Evolutionary conservation across 2,113 vertebrate species (phyloP).

Genomic region (Brachirus orientalis): DNA sequence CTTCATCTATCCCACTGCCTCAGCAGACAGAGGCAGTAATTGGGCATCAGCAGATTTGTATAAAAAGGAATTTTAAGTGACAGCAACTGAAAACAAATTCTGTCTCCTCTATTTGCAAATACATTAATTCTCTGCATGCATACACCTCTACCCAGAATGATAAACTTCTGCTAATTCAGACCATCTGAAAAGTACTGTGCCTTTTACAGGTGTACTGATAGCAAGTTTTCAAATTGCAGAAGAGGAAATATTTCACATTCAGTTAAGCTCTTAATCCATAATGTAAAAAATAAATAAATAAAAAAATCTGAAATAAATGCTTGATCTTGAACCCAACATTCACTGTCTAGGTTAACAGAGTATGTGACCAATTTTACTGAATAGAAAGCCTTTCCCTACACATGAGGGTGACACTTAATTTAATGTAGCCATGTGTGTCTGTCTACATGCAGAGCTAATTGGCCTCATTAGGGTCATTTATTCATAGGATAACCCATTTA

Average conservation of each 20-base stretch:
- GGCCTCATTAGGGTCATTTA: slow-evolving; percentile 38
- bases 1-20: no score
- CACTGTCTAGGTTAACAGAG: background rate
- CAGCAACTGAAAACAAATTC: background rate
- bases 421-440: background rate
- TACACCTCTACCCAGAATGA: background rate
- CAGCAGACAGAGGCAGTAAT: background rate
- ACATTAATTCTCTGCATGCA: background rate
- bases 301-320: background rate
- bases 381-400: background rate
- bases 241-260: background rate
- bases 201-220: background rate
- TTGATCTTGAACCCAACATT: background rate
- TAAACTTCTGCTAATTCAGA: background rate
- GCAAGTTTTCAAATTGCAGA: background rate
- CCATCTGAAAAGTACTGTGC: background rate
- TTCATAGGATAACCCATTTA: slow-evolving; percentile 27
- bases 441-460: slow-evolving; percentile 28
- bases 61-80: background rate
- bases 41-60: background rate
- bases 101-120: background rate
- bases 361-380: background rate
- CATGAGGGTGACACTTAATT: background rate
- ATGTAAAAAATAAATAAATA: background rate
- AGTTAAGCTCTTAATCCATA: background rate